phyloP scores from a whole-genome alignment of 2,113 vertebrate genomes.

The Pleuronectes platessa region DNA sequence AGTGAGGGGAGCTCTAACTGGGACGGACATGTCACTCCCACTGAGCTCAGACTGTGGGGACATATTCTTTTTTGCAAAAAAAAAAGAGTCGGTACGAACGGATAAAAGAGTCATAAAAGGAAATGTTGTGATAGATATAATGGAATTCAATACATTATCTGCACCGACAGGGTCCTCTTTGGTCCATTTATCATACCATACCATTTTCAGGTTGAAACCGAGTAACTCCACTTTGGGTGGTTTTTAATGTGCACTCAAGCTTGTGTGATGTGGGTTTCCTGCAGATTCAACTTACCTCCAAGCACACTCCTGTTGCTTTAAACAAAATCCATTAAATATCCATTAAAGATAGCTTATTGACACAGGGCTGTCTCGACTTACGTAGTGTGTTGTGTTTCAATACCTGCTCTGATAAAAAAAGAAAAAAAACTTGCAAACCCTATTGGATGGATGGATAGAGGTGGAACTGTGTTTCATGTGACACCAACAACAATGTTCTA shows the following conservation, averaged over 20 bases:
- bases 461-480: background rate
- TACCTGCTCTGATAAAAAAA: background rate
- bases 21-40: slow-evolving; percentile 41
- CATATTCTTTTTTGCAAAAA: background rate
- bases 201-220: background rate
- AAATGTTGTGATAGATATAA: background rate
- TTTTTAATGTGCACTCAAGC: background rate
- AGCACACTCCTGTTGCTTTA: background rate
- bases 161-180: background rate
- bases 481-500: no score
- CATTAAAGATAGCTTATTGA: slow-evolving; percentile 31
- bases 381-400: slow-evolving; percentile 34
- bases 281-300: background rate
- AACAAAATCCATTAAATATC: slow-evolving; percentile 7
- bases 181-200: background rate
- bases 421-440: background rate
- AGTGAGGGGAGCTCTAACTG: slow-evolving; percentile 37
- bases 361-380: no score
- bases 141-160: background rate
- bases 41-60: slow-evolving; percentile 15
- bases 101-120: background rate
- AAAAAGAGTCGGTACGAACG: no score
- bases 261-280: background rate
- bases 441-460: background rate
- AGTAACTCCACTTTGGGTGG: background rate